Conservation (phyloP, 2,888 invertebrate species). For the Drosophila flavopinicola region DNA sequence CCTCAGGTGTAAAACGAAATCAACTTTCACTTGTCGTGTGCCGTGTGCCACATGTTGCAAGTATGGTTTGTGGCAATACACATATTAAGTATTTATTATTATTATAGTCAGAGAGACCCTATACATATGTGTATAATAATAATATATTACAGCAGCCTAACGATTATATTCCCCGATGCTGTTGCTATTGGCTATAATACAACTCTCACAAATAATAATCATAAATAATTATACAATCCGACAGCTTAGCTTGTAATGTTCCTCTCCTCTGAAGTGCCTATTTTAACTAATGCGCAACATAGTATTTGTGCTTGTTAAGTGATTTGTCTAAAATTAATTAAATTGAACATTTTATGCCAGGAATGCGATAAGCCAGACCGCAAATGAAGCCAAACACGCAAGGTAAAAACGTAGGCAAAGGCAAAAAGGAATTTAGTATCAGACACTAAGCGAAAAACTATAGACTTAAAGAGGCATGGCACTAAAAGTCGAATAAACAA, state of each 20-base stretch:
- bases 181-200: neutral
- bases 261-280: neutral
- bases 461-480: neutral
- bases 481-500: no score
- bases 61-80: neutral
- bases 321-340: slow-evolving; percentile 68
- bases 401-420: slow-evolving; percentile 15
- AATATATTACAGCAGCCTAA: no score
- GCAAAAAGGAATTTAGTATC: slow-evolving; percentile 1
- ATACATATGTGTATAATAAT: neutral
- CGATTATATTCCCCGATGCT: neutral
- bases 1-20: slow-evolving; percentile 51
- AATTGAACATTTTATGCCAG: slow-evolving; percentile 53
- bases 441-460: slow-evolving; percentile 19
- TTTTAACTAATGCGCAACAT: slow-evolving; percentile 16
- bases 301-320: slow-evolving; percentile 54
- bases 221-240: no score
- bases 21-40: slow-evolving; percentile 65
- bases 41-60: slow-evolving; percentile 41
- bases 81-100: neutral
- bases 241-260: neutral
- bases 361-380: slow-evolving; percentile 45
- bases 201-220: no score
- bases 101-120: neutral
- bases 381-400: slow-evolving; percentile 49